Conservation (phyloP, 2,797 vertebrate species). For the Falco concolor region DNA sequence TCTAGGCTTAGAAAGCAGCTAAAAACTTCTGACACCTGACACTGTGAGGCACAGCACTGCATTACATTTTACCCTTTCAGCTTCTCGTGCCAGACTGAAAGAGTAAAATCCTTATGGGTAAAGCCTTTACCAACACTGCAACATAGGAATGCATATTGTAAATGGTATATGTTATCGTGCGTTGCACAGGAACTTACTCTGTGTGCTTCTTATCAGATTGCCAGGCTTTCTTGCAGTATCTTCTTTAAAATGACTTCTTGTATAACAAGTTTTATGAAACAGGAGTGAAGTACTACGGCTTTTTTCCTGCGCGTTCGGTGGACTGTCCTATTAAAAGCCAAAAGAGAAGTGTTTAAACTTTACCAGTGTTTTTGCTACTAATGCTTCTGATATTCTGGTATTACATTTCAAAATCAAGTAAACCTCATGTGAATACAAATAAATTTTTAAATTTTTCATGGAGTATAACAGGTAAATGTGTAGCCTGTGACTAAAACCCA, state of each 20-base stretch:
- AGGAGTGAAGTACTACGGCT: neutral
- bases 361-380: neutral
- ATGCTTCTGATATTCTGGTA: neutral
- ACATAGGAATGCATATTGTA: rapidly evolving
- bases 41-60: neutral
- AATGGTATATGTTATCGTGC: neutral
- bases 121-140: neutral
- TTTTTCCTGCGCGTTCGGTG: neutral
- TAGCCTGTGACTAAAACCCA: neutral
- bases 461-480: neutral
- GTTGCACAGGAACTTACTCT: neutral
- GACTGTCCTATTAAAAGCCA: neutral
- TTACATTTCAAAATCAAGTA: neutral
- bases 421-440: neutral
- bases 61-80: neutral
- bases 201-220: neutral
- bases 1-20: neutral
- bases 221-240: neutral
- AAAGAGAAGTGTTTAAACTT: neutral
- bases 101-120: neutral
- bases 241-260: neutral
- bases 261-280: neutral
- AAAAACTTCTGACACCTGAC: neutral
- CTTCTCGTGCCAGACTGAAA: neutral
- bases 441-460: neutral